These are phyloP conservation scores for Ditylenchus weischeri DNA, from an alignment of 2,888 invertebrate genomes.

Conservation along the genomic window DNA sequence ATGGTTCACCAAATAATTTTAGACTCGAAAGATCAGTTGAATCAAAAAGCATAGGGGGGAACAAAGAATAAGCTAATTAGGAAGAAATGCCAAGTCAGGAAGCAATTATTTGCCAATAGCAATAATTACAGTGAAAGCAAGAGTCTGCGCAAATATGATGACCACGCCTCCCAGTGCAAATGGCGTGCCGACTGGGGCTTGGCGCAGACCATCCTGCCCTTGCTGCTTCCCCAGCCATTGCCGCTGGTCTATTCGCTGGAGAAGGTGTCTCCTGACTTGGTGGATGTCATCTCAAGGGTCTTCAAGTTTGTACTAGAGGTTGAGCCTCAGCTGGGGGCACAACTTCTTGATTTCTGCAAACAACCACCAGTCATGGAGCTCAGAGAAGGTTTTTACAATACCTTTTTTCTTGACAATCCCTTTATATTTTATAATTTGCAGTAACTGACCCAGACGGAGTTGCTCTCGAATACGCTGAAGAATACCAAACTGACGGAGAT, in stretches of 20 bases:
- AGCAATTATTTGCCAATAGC: too few species aligned
- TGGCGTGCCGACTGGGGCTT: conserved; percentile 13
- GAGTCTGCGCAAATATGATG: conserved; percentile 7
- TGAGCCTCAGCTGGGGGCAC: neutral
- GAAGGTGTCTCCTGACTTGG: conserved; percentile 13
- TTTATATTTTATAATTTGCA: neutral
- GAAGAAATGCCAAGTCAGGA: too few species aligned
- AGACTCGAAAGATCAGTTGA: too few species aligned
- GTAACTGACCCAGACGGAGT: conserved; percentile 17
- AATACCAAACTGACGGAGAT: conserved; percentile 5
- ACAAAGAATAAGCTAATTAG: too few species aligned
- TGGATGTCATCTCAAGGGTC: conserved; percentile 6
- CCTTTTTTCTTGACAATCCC: too few species aligned
- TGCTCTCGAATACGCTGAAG: conserved; percentile 8
- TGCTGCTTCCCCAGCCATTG: conserved; percentile 14
- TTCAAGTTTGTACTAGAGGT: conserved; percentile 12
- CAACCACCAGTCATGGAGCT: conserved; percentile 13
- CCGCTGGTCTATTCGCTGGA: conserved; percentile 7
- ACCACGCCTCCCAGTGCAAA: conserved; percentile 14
- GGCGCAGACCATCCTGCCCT: conserved; percentile 15
- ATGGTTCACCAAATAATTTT: too few species aligned
- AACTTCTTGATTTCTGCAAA: neutral
- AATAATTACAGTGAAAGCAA: too few species aligned
- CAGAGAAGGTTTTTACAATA: neutral
- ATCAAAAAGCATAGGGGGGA: too few species aligned